A percentile compares a stretch with the other conserved stretches of the same genome.
Evolutionary conservation across 2,113 vertebrate species (phyloP).

Genomic region (Sebastes fasciatus): DNA sequence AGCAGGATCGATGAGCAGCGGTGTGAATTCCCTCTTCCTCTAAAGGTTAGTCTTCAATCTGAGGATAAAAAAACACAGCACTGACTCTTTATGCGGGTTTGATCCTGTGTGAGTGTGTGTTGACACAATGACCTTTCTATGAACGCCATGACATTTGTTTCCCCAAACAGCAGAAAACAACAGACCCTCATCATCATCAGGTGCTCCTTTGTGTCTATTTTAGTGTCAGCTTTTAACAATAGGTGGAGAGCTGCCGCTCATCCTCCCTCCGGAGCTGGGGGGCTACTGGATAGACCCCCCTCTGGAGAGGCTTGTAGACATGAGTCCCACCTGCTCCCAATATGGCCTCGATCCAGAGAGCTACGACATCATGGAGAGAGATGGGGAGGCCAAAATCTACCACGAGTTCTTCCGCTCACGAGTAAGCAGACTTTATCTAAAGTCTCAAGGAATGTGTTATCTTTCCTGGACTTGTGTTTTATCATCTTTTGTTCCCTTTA

Average conservation of each 20-base stretch:
- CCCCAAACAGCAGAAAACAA: slow-evolving; percentile 22
- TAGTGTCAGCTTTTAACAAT: slow-evolving; percentile 85
- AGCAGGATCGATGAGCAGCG: slow-evolving; percentile 91
- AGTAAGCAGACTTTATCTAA: slow-evolving; percentile 75
- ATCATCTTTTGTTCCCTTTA: slow-evolving; percentile 51
- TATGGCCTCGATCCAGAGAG: slow-evolving; percentile 72
- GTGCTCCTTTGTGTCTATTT: slow-evolving; percentile 42
- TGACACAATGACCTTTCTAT: slow-evolving; percentile 38
- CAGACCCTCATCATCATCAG: slow-evolving; percentile 25
- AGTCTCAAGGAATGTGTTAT: background rate
- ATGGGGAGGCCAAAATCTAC: slow-evolving; percentile 89
- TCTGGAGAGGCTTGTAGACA: slow-evolving; percentile 78
- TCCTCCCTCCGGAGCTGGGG: slow-evolving; percentile 88
- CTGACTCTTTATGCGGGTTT: background rate
- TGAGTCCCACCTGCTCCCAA: slow-evolving; percentile 81
- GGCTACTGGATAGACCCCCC: slow-evolving; percentile 92
- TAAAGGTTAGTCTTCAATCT: slow-evolving; percentile 82
- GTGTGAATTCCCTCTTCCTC: slow-evolving; percentile 89
- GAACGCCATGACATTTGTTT: slow-evolving; percentile 24
- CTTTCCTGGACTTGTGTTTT: background rate
- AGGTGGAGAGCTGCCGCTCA: slow-evolving; percentile 86
- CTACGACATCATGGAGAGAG: slow-evolving; percentile 90
- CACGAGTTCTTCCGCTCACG: slow-evolving; percentile 87
- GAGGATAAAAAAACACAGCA: background rate
- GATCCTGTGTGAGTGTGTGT: background rate